Evolutionary conservation across 2,888 invertebrate species (phyloP), one percentile per base, ranked within the genome.

Genomic region (Tenthredo scrophulariae): DNA sequence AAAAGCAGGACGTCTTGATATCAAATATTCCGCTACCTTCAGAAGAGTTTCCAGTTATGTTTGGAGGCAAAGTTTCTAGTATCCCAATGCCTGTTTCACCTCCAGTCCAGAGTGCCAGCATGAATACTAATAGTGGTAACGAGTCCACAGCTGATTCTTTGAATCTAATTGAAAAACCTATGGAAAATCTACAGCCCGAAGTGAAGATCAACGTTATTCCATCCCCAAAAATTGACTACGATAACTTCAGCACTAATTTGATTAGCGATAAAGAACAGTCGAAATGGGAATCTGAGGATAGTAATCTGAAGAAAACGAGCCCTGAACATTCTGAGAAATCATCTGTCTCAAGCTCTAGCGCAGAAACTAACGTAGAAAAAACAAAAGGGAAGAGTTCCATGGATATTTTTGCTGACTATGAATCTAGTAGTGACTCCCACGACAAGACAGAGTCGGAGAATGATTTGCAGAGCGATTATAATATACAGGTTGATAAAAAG

Each of bases 341-440:
- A 1, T 80, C 80, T 26, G 40, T 67, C 15, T 83, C 83, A 18
- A 65, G 83, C 29, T 46, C 83, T 33, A 83, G 83, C 13, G 50
- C 22, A 50, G 83, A 83, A 46, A 67, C 33, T 9, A 67, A 22
- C 13, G 10, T 50, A 10, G 83, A 74, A 40, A 74, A n/a, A 43
- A 43, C 40, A n/a, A 74, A 74, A 43, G 22, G 3, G 3, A 65
- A 83, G 58, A 80, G 43, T 37, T 37, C n/a, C 9, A 89, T 91
- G 89, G 90, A 91, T 65, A 91, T 91, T 84, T 91, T 91, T 29
- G 89, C 90, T 0, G 90, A 89, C 58, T 91, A 88, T n/a, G 88
- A 88, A 43, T 86, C 82, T 4, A 86, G 83, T 4, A 84, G 86
- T 6, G 84, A 80, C 7, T 33, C 84, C 40, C 46, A 65, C 6